Conservation (phyloP, 1,140 invertebrate species). For the Zaprionus africanus region DNA sequence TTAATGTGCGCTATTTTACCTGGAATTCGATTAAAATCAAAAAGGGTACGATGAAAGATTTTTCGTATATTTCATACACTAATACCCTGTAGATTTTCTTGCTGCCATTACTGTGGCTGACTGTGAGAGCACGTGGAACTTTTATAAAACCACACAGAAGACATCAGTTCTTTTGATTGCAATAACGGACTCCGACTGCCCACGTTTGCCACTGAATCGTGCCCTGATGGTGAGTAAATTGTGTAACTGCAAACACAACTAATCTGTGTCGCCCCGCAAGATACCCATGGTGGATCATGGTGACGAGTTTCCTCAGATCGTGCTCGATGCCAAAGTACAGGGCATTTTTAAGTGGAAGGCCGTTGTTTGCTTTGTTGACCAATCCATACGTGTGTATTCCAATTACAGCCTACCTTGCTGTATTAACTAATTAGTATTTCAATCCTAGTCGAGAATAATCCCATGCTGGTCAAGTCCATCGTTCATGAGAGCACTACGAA, state of each 20-base stretch:
- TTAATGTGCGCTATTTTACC: constrained; percentile 87
- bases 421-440: background rate
- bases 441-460: constrained; percentile 61
- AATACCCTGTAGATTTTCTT: constrained; percentile 86
- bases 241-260: background rate
- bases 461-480: constrained; percentile 68
- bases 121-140: constrained; percentile 89
- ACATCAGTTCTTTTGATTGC: constrained; percentile 89
- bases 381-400: constrained; percentile 87
- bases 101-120: constrained; percentile 89
- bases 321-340: constrained; percentile 88
- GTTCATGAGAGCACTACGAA: constrained; percentile 74
- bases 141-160: constrained; percentile 86
- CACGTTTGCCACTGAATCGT: constrained; percentile 87
- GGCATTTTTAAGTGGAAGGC: constrained; percentile 89
- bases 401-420: background rate
- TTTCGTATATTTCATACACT: background rate
- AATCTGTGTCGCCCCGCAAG: constrained; percentile 30
- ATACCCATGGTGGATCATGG: constrained; percentile 88
- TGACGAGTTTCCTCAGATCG: constrained; percentile 90
- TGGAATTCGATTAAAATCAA: constrained; percentile 88
- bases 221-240: constrained; percentile 86
- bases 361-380: constrained; percentile 89
- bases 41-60: constrained; percentile 85
- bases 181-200: constrained; percentile 89